Percentiles rank a stretch among this genome's conserved stretches.
Evolutionary conservation across 1,140 invertebrate genomes (phyloP).

Genomic region (Daktulosphaira vitifoliae): DNA sequence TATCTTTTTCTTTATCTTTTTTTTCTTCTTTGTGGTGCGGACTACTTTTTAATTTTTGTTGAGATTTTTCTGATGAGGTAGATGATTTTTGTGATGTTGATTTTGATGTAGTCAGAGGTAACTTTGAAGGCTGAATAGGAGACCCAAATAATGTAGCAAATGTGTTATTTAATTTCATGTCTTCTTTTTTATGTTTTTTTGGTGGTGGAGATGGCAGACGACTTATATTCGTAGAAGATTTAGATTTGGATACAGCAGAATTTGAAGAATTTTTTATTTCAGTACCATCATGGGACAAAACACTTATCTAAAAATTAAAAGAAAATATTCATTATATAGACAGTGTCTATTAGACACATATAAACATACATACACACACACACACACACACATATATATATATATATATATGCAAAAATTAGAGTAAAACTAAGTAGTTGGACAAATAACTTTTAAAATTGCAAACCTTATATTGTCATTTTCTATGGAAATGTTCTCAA

Average conservation of each 20-base stretch:
- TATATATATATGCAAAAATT: no score
- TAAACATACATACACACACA: no score
- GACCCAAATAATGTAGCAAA: constrained; percentile 72
- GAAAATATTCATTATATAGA: no score
- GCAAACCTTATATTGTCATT: no score
- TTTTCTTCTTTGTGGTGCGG: constrained; percentile 30
- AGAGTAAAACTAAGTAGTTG: no score
- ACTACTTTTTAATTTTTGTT: constrained; percentile 28
- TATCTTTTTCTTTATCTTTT: constrained; percentile 33
- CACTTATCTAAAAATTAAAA: constrained; percentile 21
- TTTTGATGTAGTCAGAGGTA: constrained; percentile 27
- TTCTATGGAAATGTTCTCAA: no score
- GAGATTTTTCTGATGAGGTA: constrained; percentile 28
- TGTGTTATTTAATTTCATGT: constrained; percentile 53
- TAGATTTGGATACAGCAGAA: constrained; percentile 28
- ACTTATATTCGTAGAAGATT: constrained; percentile 22
- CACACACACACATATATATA: no score
- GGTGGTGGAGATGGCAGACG: constrained; percentile 25
- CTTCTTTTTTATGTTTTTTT: constrained; percentile 43
- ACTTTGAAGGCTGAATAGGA: constrained; percentile 48
- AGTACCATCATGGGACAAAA: constrained; percentile 23
- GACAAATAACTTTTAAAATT: no score
- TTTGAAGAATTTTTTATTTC: constrained; percentile 21
- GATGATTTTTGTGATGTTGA: constrained; percentile 27
- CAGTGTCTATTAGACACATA: no score